A percentile compares a stretch with the other conserved stretches of the same genome.
Conservation (phyloP, 2,113 vertebrate species). For the Cyanoramphus novaezelandiae region DNA sequence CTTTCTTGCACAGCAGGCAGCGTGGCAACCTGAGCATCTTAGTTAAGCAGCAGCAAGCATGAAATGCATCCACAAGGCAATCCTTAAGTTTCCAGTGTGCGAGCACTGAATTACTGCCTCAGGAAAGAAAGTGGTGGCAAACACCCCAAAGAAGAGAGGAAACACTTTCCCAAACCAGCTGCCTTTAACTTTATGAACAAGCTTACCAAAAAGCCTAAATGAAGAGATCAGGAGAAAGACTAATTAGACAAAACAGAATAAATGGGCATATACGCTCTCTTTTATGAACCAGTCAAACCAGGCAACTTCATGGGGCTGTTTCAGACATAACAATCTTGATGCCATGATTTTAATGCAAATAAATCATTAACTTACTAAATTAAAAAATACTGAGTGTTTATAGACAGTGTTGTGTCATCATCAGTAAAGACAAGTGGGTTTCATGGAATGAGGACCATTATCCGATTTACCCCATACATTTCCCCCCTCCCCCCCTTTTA, state of each 20-base stretch:
- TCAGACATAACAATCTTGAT: neutral
- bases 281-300: neutral
- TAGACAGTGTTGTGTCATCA: neutral
- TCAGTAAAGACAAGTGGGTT: neutral
- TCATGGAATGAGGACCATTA: neutral
- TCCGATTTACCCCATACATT: neutral
- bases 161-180: neutral
- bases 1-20: neutral
- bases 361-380: neutral
- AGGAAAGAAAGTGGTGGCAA: neutral
- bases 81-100: neutral
- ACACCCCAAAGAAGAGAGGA: neutral
- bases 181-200: neutral
- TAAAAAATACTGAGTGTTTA: neutral
- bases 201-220: conserved; percentile 5
- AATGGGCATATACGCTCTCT: neutral
- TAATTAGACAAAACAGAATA: neutral
- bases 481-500: neutral
- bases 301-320: neutral
- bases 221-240: neutral
- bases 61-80: neutral
- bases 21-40: rapidly evolving
- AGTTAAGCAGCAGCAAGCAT: neutral
- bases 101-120: neutral
- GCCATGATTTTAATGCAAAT: neutral